phyloP scores from a whole-genome alignment of 2,113 vertebrate species.

The Alosa alosa region DNA sequence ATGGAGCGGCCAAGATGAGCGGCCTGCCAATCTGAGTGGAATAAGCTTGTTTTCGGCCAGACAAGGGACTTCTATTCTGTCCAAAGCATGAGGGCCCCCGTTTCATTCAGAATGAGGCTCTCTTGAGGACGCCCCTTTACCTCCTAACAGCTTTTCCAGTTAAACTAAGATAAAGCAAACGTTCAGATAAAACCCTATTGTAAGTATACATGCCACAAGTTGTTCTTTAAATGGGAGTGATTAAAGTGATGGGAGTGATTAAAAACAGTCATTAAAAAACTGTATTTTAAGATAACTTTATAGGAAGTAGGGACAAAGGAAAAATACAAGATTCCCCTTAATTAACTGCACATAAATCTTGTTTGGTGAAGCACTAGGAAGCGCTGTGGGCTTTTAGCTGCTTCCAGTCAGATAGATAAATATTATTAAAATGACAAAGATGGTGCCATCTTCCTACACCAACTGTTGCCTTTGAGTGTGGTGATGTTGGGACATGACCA shows the following conservation, averaged over 20 bases:
- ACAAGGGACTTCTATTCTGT: constrained; percentile 4
- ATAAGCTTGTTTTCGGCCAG: constrained; percentile 24
- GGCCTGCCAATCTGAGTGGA: constrained; percentile 58
- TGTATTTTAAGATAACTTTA: not conserved
- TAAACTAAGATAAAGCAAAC: not conserved
- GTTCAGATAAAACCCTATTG: not conserved
- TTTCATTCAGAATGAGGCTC: not conserved
- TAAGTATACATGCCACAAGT: not conserved
- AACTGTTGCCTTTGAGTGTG: constrained; percentile 25
- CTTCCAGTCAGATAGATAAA: not conserved
- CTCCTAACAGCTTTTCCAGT: not conserved
- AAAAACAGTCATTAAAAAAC: not conserved
- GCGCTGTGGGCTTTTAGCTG: constrained; percentile 18
- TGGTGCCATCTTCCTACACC: not conserved
- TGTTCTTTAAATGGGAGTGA: not conserved
- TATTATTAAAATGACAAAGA: not conserved
- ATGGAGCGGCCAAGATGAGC: constrained; percentile 67
- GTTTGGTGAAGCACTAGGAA: not conserved
- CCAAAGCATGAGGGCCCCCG: not conserved
- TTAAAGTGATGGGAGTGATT: not conserved
- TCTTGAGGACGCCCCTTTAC: not conserved
- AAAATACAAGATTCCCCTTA: not conserved
- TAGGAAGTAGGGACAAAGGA: not conserved
- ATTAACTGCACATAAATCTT: not conserved
- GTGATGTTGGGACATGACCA: constrained; percentile 46